Conservation (phyloP, 2,797 vertebrate genomes). For the Anabacerthia variegaticeps region DNA sequence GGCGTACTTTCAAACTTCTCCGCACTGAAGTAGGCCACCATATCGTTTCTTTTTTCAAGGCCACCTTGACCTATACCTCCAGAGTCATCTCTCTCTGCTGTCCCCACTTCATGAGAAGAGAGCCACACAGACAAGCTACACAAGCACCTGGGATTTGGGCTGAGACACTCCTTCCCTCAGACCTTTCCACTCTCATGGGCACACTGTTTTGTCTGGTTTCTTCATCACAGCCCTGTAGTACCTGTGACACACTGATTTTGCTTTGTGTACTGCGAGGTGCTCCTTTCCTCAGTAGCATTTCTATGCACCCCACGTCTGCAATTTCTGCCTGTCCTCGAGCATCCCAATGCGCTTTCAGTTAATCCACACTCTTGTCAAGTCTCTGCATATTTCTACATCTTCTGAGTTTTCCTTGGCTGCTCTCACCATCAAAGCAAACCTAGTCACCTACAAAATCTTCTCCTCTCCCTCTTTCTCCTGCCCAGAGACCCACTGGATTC, state of each 20-base stretch:
- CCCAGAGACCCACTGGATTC: not conserved
- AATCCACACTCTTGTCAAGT: not conserved
- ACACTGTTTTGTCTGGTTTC: not conserved
- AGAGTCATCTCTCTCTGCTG: not conserved
- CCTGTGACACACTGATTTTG: not conserved
- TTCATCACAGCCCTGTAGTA: fast-evolving
- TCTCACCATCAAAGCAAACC: not conserved
- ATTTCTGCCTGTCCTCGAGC: not conserved
- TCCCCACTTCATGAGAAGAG: not conserved
- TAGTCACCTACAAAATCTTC: not conserved
- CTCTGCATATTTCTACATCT: not conserved
- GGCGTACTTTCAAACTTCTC: not conserved
- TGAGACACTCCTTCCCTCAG: not conserved
- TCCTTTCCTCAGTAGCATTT: not conserved
- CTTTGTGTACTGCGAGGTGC: not conserved
- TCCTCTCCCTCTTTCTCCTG: not conserved
- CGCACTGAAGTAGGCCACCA: not conserved
- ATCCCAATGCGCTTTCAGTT: not conserved
- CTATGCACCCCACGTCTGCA: not conserved
- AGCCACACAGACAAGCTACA: not conserved
- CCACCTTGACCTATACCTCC: not conserved
- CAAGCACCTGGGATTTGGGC: not conserved
- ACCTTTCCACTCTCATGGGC: fast-evolving
- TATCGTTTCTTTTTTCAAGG: not conserved
- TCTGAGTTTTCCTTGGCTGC: not conserved